phyloP scores from a whole-genome alignment of 2,113 vertebrate genomes.

The Coturnix japonica region DNA sequence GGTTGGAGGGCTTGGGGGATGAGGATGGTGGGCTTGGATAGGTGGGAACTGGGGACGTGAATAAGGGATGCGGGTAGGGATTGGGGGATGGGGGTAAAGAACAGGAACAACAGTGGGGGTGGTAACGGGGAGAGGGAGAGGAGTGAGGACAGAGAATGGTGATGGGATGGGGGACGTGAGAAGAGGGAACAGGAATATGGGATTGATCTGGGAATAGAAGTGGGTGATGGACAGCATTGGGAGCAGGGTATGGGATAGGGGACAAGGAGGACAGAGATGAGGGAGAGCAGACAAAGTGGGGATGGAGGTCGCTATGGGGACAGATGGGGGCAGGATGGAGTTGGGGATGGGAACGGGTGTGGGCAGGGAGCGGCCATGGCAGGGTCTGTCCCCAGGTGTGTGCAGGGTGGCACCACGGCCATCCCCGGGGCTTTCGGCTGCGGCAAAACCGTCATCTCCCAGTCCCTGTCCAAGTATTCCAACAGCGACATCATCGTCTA shows the following conservation, averaged over 20 bases:
- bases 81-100: no score
- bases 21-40: no score
- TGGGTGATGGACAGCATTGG: not conserved
- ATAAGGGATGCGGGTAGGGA: no score
- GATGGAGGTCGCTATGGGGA: not conserved
- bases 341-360: no score
- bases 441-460: conserved; percentile 72
- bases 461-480: conserved; percentile 74
- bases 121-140: no score
- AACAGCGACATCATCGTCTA: conserved; percentile 74
- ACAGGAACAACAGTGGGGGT: no score
- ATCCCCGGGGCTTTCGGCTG: conserved; percentile 70
- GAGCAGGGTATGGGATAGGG: no score
- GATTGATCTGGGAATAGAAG: not conserved
- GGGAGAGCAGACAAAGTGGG: no score
- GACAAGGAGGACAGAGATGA: no score
- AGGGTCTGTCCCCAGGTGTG: conserved; percentile 21
- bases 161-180: not conserved
- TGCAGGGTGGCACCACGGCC: conserved; percentile 72
- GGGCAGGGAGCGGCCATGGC: no score
- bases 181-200: not conserved
- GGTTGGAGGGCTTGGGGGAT: no score
- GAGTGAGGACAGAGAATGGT: no score
- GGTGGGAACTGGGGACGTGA: not conserved
- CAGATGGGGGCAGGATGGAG: not conserved